Conservation (phyloP, 1,140 invertebrate species). For the Brachionus asplanchnoidis region DNA sequence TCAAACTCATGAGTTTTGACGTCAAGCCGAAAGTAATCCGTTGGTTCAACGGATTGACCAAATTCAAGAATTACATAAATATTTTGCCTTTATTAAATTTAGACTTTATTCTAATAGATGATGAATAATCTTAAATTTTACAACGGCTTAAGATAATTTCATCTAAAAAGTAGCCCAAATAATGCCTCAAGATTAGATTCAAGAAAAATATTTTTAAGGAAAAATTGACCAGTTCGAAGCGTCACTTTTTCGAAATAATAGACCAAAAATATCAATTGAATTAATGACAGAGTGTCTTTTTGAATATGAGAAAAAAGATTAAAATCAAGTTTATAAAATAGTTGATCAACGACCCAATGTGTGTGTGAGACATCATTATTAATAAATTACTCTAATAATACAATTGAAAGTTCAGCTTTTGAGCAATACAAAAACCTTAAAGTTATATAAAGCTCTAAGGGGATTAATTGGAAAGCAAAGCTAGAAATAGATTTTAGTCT, state of each 20-base stretch:
- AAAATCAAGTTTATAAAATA: slow-evolving; percentile 4
- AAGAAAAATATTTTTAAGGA: background rate
- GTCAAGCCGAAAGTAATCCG: background rate
- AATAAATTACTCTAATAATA: background rate
- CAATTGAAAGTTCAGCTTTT: background rate
- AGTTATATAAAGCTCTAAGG: slow-evolving; percentile 12
- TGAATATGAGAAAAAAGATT: background rate
- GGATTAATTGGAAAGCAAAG: background rate
- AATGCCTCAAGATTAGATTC: slow-evolving; percentile 1
- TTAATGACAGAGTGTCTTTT: background rate
- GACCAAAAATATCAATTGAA: slow-evolving; percentile 10
- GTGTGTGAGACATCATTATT: slow-evolving; percentile 10
- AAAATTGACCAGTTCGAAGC: background rate
- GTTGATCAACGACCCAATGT: background rate
- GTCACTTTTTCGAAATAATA: background rate
- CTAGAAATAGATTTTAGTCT: background rate
- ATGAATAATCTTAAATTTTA: background rate
- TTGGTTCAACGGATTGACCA: background rate
- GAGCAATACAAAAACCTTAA: background rate
- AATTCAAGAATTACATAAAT: background rate
- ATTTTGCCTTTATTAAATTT: slow-evolving; percentile 10
- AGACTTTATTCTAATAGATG: background rate
- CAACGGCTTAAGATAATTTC: background rate
- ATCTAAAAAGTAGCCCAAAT: background rate
- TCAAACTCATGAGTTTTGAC: background rate